phyloP scores from a whole-genome alignment of 2,888 invertebrate genomes.

The Julus scandinavius region DNA sequence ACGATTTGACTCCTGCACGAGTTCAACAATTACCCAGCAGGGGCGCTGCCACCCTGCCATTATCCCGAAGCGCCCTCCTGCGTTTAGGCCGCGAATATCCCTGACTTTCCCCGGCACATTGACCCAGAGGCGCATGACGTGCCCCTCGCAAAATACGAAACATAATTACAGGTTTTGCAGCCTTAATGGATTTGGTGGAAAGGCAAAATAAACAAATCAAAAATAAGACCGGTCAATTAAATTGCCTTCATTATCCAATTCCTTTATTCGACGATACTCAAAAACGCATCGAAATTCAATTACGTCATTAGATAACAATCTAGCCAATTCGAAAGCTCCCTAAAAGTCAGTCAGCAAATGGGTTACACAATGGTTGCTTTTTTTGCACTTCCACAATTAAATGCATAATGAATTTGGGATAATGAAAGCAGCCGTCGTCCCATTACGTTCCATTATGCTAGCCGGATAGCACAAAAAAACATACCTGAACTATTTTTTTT shows the following conservation, averaged over 20 bases:
- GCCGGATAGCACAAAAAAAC: background rate
- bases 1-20: background rate
- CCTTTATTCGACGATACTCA: background rate
- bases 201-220: slow-evolving; percentile 4
- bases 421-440: slow-evolving; percentile 30
- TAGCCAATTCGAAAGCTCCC: background rate
- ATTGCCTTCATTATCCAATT: slow-evolving; percentile 33
- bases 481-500: background rate
- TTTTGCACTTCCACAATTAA: slow-evolving; percentile 14
- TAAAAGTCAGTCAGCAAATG: background rate
- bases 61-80: background rate
- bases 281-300: slow-evolving; percentile 12
- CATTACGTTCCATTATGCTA: background rate
- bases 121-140: slow-evolving; percentile 5
- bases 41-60: slow-evolving; percentile 5
- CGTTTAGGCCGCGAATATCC: background rate
- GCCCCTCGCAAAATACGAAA: background rate
- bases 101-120: background rate
- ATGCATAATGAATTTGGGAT: background rate
- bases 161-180: background rate
- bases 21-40: background rate
- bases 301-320: slow-evolving; percentile 33
- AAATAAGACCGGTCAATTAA: background rate
- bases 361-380: background rate
- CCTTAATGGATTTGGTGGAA: background rate